A percentile compares a stretch with the other conserved stretches of the same genome.
Evolutionary conservation across 2,797 vertebrate species (phyloP).

Genomic region (Tauraco hartlaubi): DNA sequence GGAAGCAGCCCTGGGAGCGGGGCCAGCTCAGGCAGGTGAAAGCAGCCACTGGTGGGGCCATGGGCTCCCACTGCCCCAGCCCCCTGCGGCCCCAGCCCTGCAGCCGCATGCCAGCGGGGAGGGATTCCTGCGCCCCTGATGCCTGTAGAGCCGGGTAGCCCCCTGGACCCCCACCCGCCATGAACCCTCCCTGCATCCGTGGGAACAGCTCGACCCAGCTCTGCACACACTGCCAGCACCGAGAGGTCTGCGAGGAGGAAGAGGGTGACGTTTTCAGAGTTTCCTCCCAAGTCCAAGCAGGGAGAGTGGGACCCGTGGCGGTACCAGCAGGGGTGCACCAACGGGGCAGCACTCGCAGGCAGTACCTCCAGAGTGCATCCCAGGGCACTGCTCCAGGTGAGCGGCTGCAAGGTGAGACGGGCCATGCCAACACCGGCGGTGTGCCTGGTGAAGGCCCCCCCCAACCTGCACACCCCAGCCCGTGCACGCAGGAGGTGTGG

Average conservation of each 20-base stretch:
- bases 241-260: not conserved
- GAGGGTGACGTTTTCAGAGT: not conserved
- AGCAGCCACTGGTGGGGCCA: not conserved
- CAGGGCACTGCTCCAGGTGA: not conserved
- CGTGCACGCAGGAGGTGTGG: too few species aligned
- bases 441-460: not conserved
- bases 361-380: rapidly evolving
- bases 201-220: rapidly evolving
- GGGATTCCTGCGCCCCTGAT: not conserved
- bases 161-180: rapidly evolving
- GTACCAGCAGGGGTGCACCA: not conserved
- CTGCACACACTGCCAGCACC: not conserved
- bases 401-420: not conserved
- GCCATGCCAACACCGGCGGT: rapidly evolving
- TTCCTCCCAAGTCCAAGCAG: not conserved
- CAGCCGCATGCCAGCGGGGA: not conserved
- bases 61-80: not conserved
- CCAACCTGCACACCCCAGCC: not conserved
- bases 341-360: not conserved
- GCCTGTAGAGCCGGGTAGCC: not conserved
- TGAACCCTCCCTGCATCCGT: not conserved
- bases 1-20: not conserved
- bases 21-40: not conserved
- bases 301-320: rapidly evolving
- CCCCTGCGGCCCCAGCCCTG: rapidly evolving